phyloP scores from a whole-genome alignment of 1,140 invertebrate genomes.

The fruit fly (Drosophila melanogaster) region DNA sequence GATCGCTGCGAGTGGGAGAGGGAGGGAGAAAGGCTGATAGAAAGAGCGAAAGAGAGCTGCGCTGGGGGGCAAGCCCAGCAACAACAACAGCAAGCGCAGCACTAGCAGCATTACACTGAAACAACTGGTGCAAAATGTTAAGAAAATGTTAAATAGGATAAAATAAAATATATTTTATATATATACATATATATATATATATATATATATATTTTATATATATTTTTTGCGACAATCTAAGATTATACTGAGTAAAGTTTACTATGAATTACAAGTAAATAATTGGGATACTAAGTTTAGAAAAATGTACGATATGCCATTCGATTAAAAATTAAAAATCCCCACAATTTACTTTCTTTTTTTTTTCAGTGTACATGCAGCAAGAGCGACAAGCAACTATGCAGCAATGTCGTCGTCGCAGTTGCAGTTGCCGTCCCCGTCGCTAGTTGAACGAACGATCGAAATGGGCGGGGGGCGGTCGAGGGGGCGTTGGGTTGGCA shows the following conservation, averaged over 20 bases:
- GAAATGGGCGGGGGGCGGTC: slow-evolving; percentile 23
- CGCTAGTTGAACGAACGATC: slow-evolving; percentile 59
- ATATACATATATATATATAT: too few species aligned
- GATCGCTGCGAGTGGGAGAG: slow-evolving; percentile 30
- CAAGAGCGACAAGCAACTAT: slow-evolving; percentile 43
- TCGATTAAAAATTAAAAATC: too few species aligned
- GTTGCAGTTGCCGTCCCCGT: slow-evolving; percentile 18
- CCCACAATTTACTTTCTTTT: neutral
- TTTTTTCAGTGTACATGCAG: neutral
- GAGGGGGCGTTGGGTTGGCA: slow-evolving; percentile 47
- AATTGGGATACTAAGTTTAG: too few species aligned
- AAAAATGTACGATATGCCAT: too few species aligned
- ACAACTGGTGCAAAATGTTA: neutral
- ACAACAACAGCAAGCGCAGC: slow-evolving; percentile 34
- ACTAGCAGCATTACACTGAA: slow-evolving; percentile 4
- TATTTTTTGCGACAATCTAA: too few species aligned
- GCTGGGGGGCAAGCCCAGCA: slow-evolving; percentile 66
- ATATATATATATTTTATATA: too few species aligned
- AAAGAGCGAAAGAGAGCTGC: slow-evolving; percentile 40
- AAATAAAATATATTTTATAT: too few species aligned
- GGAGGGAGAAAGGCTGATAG: slow-evolving; percentile 6
- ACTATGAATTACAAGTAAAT: too few species aligned
- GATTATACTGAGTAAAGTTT: too few species aligned
- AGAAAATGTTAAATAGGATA: neutral
- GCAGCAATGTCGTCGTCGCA: slow-evolving; percentile 44